A percentile compares a stretch with the other conserved stretches of the same genome.
These are phyloP conservation scores for Drosophila rubida DNA, from an alignment of 2,888 invertebrate genomes.

Conservation along the genomic window DNA sequence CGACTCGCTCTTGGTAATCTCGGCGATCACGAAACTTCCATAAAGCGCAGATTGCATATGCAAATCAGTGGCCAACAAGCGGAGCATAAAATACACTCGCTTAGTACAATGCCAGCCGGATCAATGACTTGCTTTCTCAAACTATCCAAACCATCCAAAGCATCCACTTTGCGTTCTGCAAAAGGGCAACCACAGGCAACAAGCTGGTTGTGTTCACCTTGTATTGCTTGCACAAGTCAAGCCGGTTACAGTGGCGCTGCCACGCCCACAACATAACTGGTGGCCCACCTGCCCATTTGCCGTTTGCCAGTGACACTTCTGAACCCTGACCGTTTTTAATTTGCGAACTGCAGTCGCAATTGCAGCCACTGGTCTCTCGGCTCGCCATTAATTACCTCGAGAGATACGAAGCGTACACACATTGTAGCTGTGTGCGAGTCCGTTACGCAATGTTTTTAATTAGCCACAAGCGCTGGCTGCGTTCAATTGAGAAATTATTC, in stretches of 20 bases:
- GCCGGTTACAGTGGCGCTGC: conserved; percentile 16
- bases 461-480: conserved; percentile 37
- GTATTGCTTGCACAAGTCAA: too few species aligned
- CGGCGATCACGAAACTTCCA: conserved; percentile 11
- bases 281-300: conserved; percentile 23
- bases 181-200: background rate
- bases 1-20: too few species aligned
- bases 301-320: conserved; percentile 63
- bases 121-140: too few species aligned
- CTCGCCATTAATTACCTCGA: conserved; percentile 69
- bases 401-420: conserved; percentile 37
- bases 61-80: background rate
- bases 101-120: background rate
- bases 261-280: conserved; percentile 36
- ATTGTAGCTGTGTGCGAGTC: conserved; percentile 4
- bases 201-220: too few species aligned
- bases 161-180: too few species aligned
- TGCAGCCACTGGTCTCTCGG: conserved; percentile 43
- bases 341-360: conserved; percentile 34
- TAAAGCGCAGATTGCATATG: conserved; percentile 4
- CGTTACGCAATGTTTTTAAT: conserved; percentile 65
- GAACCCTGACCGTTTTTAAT: conserved; percentile 71
- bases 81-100: background rate
- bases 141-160: too few species aligned
- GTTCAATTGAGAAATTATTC: conserved; percentile 58